Percentiles rank a stretch among this genome's conserved stretches.
Evolutionary conservation across 2,888 invertebrate genomes (phyloP).

Genomic region (Drosophila longiperda): DNA sequence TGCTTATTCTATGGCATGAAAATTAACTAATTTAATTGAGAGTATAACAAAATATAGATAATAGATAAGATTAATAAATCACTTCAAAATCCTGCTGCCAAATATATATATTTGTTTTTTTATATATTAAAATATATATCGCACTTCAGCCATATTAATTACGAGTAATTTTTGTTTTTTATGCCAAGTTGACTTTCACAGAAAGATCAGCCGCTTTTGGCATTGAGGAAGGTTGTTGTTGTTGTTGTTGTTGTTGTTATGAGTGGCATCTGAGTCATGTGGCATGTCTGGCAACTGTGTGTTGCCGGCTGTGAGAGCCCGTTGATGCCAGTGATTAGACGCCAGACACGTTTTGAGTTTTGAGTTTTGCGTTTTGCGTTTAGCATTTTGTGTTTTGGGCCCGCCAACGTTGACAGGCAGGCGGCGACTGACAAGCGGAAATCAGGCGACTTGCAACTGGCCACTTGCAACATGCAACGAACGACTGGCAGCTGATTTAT

Average conservation of each 20-base stretch:
- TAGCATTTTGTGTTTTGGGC: constrained; percentile 42
- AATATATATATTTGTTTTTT: background rate
- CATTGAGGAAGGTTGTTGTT: constrained; percentile 20
- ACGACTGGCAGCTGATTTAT: constrained; percentile 46
- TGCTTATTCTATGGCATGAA: background rate
- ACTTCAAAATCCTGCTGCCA: too few species aligned
- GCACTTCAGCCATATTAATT: background rate
- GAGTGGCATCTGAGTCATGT: constrained; percentile 16
- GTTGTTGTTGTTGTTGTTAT: background rate
- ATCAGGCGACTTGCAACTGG: constrained; percentile 10
- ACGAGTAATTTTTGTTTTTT: background rate
- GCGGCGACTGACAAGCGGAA: constrained; percentile 38
- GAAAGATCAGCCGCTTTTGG: constrained; percentile 4
- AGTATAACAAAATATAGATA: background rate
- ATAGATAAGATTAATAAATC: background rate
- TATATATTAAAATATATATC: background rate
- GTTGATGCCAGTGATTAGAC: constrained; percentile 73
- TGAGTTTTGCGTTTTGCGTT: constrained; percentile 38
- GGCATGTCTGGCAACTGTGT: constrained; percentile 4
- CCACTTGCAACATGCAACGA: constrained; percentile 22
- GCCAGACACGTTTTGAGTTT: constrained; percentile 58
- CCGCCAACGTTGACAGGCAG: constrained; percentile 77
- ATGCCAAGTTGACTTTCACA: background rate
- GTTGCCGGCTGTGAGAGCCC: constrained; percentile 54
- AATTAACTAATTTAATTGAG: background rate